Conservation (phyloP, 2,797 vertebrate species). For the Melanotaenia pygmaea region DNA sequence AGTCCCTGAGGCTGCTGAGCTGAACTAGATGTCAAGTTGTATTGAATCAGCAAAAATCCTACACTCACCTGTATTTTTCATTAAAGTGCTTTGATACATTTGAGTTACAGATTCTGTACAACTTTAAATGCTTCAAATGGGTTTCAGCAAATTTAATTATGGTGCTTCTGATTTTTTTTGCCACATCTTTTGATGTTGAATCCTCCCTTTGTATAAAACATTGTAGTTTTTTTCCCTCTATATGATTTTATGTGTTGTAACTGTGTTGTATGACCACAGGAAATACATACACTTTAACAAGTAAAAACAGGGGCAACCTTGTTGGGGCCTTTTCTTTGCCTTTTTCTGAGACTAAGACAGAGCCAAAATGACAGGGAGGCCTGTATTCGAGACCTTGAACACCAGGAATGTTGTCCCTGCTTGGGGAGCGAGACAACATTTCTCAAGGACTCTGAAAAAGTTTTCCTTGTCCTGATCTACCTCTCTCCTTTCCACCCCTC, state of each 20-base stretch:
- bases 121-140: conserved; percentile 3
- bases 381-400: conserved; percentile 67
- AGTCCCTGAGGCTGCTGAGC: conserved; percentile 21
- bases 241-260: conserved; percentile 23
- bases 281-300: conserved; percentile 46
- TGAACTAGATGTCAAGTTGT: conserved; percentile 20
- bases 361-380: conserved; percentile 21
- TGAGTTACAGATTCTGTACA: conserved; percentile 8
- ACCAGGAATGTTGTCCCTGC: conserved; percentile 50
- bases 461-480: conserved; percentile 51
- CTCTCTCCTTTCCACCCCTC: neutral
- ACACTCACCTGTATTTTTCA: conserved; percentile 23
- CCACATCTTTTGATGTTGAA: conserved; percentile 7
- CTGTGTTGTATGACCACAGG: conserved; percentile 14
- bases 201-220: neutral
- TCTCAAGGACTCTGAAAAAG: conserved; percentile 68
- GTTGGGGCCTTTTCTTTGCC: conserved; percentile 60
- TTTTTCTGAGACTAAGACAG: conserved; percentile 28
- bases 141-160: conserved; percentile 7
- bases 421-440: conserved; percentile 47
- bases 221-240: neutral
- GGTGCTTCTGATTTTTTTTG: conserved; percentile 6
- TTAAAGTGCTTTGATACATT: conserved; percentile 15
- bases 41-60: conserved; percentile 31
- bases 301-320: conserved; percentile 54